Evolutionary conservation across 2,113 vertebrate genomes (phyloP).

Genomic region (Callorhinus ursinus): DNA sequence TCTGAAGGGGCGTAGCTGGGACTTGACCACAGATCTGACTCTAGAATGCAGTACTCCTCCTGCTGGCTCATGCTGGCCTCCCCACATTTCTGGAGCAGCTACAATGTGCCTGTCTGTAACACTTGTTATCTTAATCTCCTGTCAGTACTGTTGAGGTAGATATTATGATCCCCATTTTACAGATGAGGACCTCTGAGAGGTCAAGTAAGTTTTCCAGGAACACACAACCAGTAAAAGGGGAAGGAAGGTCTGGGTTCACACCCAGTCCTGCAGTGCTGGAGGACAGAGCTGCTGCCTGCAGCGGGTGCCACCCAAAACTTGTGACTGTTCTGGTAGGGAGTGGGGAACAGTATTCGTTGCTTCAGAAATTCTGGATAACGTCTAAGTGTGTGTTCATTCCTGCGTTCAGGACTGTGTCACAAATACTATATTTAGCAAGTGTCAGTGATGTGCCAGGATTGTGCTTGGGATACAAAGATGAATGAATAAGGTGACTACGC

Average conservation of each 20-base stretch:
- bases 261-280: background rate
- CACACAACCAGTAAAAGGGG: background rate
- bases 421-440: background rate
- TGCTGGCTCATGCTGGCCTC: background rate
- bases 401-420: background rate
- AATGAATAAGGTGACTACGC: background rate
- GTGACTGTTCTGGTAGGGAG: background rate
- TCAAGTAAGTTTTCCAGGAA: background rate
- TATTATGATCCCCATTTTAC: background rate
- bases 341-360: background rate
- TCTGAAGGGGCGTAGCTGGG: background rate
- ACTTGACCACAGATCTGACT: background rate
- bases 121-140: background rate
- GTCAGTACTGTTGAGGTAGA: background rate
- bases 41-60: background rate
- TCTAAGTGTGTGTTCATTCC: background rate
- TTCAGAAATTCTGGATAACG: background rate
- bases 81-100: background rate
- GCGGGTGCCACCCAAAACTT: background rate
- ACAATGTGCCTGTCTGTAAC: background rate
- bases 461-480: background rate
- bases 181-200: slow-evolving; percentile 13
- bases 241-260: background rate
- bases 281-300: background rate
- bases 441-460: background rate